Conservation (phyloP, 2,888 invertebrate species). For the Cremastinae sp. region DNA sequence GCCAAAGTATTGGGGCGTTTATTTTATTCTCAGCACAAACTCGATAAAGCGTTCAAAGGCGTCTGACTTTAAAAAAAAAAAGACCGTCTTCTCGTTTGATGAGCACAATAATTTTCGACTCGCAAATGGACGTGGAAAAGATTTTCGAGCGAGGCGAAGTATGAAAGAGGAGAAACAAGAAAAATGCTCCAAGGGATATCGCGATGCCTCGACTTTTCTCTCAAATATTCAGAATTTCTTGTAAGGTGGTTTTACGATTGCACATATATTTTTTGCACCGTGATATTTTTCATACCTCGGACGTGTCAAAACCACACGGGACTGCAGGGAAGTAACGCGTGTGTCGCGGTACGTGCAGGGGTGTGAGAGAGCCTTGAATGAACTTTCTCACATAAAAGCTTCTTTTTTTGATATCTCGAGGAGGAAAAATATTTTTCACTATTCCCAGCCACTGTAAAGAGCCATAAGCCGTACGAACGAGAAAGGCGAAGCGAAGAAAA, state of each 20-base stretch:
- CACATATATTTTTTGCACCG: conserved; percentile 1
- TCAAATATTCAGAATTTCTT: conserved; percentile 10
- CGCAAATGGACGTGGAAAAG: not conserved
- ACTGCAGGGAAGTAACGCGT: conserved; percentile 7
- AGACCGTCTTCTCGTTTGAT: not conserved
- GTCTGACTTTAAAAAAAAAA: not conserved
- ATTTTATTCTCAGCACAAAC: not conserved
- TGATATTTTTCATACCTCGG: conserved; percentile 25
- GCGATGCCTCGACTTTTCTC: not conserved
- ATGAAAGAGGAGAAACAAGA: not conserved
- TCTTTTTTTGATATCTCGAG: not conserved
- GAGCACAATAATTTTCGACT: not conserved
- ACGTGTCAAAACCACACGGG: not conserved
- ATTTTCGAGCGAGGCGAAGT: not conserved
- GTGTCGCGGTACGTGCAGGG: not conserved
- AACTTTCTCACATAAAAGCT: conserved; percentile 16
- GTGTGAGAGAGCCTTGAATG: conserved; percentile 11
- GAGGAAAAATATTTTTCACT: conserved; percentile 26
- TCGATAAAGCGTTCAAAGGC: not conserved
- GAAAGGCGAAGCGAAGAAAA: not conserved
- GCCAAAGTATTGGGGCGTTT: too few species aligned
- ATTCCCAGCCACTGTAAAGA: not conserved
- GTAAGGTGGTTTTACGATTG: not conserved
- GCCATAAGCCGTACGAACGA: not conserved
- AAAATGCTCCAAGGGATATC: not conserved